phyloP scores from a whole-genome alignment of 1,140 invertebrate species.

The Potamilus streckersoni region DNA sequence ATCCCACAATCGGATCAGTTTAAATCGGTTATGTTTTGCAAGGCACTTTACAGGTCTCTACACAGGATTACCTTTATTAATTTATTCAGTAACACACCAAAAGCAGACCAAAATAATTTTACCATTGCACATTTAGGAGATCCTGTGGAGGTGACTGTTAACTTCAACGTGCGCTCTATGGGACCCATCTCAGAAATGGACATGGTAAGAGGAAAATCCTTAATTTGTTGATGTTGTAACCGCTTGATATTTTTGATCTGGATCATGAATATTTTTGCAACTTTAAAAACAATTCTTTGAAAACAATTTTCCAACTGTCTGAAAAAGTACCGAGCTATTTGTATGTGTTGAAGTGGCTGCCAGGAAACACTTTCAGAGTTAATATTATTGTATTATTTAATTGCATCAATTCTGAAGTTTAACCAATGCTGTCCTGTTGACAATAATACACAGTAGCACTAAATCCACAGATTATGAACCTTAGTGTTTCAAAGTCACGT shows the following conservation, averaged over 20 bases:
- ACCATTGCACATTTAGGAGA: slow-evolving; percentile 72
- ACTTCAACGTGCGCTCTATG: slow-evolving; percentile 93
- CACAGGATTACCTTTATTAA: too few species aligned
- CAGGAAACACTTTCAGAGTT: background rate
- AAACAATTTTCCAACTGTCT: background rate
- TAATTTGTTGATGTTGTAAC: background rate
- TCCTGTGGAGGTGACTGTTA: slow-evolving; percentile 89
- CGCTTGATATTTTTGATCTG: background rate
- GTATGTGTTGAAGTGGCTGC: background rate
- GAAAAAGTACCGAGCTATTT: background rate
- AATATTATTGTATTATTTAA: background rate
- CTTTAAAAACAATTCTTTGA: background rate
- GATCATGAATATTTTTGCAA: background rate
- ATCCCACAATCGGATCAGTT: too few species aligned
- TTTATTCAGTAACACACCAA: too few species aligned
- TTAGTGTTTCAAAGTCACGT: too few species aligned
- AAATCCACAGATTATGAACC: too few species aligned
- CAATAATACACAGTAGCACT: too few species aligned
- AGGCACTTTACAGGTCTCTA: too few species aligned
- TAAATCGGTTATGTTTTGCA: too few species aligned
- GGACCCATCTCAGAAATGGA: slow-evolving; percentile 95
- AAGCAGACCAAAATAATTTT: too few species aligned
- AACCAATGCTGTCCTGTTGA: too few species aligned
- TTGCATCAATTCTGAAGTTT: too few species aligned
- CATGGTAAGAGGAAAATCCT: slow-evolving; percentile 75